A percentile compares a stretch with the other conserved stretches of the same genome.
These are phyloP conservation scores for Thysanoteuthis rhombus DNA, from an alignment of 2,888 invertebrate genomes.

Conservation along the genomic window DNA sequence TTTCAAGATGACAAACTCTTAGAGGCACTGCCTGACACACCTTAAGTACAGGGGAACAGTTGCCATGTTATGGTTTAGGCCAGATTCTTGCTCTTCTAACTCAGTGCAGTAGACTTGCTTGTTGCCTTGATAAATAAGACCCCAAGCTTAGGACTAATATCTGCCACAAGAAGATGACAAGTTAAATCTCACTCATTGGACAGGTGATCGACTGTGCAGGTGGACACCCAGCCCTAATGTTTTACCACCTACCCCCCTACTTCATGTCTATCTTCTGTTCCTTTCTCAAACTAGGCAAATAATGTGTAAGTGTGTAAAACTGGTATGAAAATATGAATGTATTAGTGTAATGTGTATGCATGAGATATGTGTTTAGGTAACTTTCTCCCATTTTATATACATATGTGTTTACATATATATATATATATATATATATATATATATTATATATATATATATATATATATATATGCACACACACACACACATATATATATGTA, in stretches of 20 bases:
- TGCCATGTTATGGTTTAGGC: neutral
- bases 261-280: neutral
- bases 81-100: neutral
- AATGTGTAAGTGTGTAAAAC: neutral
- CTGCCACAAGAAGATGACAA: neutral
- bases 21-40: neutral
- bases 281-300: neutral
- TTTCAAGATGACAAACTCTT: neutral
- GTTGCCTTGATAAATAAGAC: neutral
- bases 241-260: neutral
- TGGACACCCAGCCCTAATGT: neutral
- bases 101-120: neutral
- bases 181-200: neutral
- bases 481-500: too few relatives aligned
- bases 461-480: too few relatives aligned
- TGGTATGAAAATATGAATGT: neutral
- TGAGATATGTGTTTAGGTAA: neutral
- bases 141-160: neutral
- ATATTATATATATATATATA: neutral
- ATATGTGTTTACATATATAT: neutral
- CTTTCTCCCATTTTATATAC: neutral
- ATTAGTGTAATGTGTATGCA: neutral
- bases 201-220: neutral
- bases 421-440: neutral
- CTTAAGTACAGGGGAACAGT: neutral